phyloP scores from a whole-genome alignment of 2,113 vertebrate species.

The Spermophilus dauricus region DNA sequence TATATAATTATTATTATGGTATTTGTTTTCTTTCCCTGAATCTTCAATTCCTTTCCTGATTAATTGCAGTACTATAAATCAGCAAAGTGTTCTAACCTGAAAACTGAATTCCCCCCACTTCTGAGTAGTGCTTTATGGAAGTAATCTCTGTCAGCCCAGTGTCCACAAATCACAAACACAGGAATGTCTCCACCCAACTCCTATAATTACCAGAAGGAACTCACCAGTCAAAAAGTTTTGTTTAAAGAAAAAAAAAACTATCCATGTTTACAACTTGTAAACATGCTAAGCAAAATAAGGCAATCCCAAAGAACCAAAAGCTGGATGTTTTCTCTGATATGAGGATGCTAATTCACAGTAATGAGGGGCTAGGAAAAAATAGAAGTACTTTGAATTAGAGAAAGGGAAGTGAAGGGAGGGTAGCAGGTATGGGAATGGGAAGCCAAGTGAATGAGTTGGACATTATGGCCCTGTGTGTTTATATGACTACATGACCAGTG shows the following conservation, averaged over 20 bases:
- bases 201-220: too few relatives aligned
- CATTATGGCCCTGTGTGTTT: too few relatives aligned
- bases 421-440: too few relatives aligned
- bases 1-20: neutral
- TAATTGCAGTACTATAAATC: neutral
- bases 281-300: too few relatives aligned
- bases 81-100: neutral
- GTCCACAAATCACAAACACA: neutral
- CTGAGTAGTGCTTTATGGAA: neutral
- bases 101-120: slow-evolving; percentile 20
- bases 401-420: too few relatives aligned
- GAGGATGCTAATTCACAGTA: too few relatives aligned
- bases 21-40: neutral
- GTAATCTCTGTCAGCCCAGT: neutral
- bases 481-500: too few relatives aligned
- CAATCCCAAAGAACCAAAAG: too few relatives aligned
- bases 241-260: neutral
- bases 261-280: neutral
- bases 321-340: too few relatives aligned
- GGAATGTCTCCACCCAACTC: neutral
- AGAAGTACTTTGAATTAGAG: too few relatives aligned
- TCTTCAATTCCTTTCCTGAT: neutral
- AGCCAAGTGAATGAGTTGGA: too few relatives aligned
- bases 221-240: neutral
- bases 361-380: too few relatives aligned